phyloP scores from a whole-genome alignment of 2,888 invertebrate genomes.

The Hydroisotoma schaefferi region DNA sequence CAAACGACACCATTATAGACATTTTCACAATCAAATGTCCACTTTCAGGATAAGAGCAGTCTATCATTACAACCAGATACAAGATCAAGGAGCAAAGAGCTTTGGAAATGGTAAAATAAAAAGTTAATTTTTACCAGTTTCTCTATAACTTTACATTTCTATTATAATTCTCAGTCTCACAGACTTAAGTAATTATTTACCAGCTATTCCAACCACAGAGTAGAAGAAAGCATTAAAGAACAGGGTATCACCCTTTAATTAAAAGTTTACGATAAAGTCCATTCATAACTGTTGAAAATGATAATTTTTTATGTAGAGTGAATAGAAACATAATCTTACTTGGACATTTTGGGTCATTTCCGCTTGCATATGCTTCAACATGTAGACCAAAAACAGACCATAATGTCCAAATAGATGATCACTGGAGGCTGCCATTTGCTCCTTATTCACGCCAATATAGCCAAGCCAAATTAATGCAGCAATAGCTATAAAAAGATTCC shows the following conservation, averaged over 20 bases:
- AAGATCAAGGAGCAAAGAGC: slow-evolving; percentile 21
- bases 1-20: slow-evolving; percentile 10
- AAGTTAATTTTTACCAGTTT: background rate
- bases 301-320: no score
- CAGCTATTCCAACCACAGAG: slow-evolving; percentile 20
- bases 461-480: slow-evolving; percentile 36
- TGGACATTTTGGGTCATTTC: slow-evolving; percentile 31
- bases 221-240: slow-evolving; percentile 33
- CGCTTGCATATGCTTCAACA: slow-evolving; percentile 36
- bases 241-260: slow-evolving; percentile 29
- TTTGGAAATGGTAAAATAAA: no score
- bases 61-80: slow-evolving; percentile 31
- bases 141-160: background rate
- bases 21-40: slow-evolving; percentile 27
- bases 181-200: no score
- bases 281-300: no score
- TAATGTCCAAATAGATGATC: slow-evolving; percentile 33
- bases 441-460: slow-evolving; percentile 27
- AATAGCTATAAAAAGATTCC: slow-evolving; percentile 21
- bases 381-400: slow-evolving; percentile 34
- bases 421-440: slow-evolving; percentile 22
- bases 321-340: no score
- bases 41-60: slow-evolving; percentile 32
- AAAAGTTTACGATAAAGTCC: no score
- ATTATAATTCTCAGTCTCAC: slow-evolving; percentile 5